Base-by-base conservation (phyloP, 2,113 vertebrate species). In the Pterocles orientalis region DNA sequence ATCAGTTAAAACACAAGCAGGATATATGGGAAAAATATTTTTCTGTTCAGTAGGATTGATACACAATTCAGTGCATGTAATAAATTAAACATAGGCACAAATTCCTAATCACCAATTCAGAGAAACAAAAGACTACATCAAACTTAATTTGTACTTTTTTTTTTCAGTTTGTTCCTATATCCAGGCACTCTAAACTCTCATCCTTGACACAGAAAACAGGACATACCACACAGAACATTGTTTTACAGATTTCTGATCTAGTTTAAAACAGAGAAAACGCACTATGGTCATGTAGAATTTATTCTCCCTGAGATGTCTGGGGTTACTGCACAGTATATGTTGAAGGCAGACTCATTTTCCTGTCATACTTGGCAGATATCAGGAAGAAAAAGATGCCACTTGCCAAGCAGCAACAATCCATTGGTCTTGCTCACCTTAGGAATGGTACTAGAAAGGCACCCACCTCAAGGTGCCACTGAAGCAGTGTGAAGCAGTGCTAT, bases 331-430 rank as follows among this genome's bases (percentile, higher is more conserved):
- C 0, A 50, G 24, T 11, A 23, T 14, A 57, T 21, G 25, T 6
- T 60, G 31, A 73, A 80, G 71, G 39, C 25, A 77, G 51, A 90
- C 14, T 15, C 45, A 56, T 83, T 50, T 81, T 80, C 36, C 76
- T 84, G 47, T 24, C 0, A 0, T 41, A 31, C 10, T 7, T 51
- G 8, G 25, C 8, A 53, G 68, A 54, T 41, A 60, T 1, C 20
- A 53, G 50, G 28, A 79, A 50, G 9, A 34, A 76, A 86, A 66
- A 89, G 33, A 65, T 23, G 28, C 6, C 50, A 76, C 45, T 69
- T 76, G 21, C 18, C 1, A 3, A 91, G 70, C 19, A 82, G 50
- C 62, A 77, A 53, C 41, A 33, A 43, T 17, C 57, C 39, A 16
- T 33, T 12, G 2, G 17, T 88, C 12, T 12, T 43, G 45, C 13